phyloP scores from a whole-genome alignment of 2,113 vertebrate species.

The Melanocharis versteri region DNA sequence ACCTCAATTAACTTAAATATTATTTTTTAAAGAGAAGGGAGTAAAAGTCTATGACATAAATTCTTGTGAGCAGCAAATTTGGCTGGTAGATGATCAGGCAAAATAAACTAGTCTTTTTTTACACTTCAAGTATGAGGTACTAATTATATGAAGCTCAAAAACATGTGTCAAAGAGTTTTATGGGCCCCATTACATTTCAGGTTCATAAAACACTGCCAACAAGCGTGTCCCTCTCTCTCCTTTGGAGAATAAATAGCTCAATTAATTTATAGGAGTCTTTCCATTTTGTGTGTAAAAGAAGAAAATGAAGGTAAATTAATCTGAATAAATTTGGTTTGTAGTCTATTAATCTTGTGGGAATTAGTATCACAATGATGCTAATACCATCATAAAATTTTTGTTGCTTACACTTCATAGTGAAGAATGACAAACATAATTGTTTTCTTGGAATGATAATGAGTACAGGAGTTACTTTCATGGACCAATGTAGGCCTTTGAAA shows the following conservation, averaged over 20 bases:
- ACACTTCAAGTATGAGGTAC: not conserved
- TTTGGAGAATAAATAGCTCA: conserved; percentile 16
- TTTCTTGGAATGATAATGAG: not conserved
- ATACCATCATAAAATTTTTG: not conserved
- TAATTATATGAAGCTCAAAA: conserved; percentile 10
- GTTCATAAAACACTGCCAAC: not conserved
- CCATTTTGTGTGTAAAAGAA: not conserved
- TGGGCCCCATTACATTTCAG: conserved; percentile 5
- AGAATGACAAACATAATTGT: not conserved
- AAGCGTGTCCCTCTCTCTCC: not conserved
- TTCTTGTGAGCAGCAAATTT: not conserved
- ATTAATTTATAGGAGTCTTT: conserved; percentile 15
- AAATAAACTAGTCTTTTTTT: not conserved
- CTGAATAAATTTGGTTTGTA: not conserved
- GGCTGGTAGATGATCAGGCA: not conserved
- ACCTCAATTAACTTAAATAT: not conserved
- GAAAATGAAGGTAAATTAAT: conserved; percentile 5
- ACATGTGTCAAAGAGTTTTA: conserved; percentile 21
- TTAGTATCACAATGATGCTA: not conserved
- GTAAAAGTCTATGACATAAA: not conserved
- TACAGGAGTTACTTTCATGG: not conserved
- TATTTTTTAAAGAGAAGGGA: not conserved
- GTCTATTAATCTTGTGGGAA: not conserved
- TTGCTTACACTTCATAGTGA: not conserved
- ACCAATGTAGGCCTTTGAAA: not conserved